These are phyloP conservation scores for Anguilla pacifica DNA, from an alignment of 2,797 vertebrate species.

Conservation along the genomic window DNA sequence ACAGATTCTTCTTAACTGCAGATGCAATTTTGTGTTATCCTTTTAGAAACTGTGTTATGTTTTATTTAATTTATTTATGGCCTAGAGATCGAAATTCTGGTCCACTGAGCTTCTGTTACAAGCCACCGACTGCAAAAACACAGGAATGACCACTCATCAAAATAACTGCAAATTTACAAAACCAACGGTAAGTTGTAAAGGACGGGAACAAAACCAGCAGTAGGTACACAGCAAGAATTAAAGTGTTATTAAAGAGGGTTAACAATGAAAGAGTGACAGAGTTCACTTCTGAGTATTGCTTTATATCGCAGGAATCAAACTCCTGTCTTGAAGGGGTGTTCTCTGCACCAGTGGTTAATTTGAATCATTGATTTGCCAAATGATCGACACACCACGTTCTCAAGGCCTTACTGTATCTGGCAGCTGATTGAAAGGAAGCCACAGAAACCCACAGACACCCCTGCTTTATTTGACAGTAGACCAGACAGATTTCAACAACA, in stretches of 20 bases:
- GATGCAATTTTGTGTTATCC: neutral
- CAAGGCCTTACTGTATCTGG: too few relatives aligned
- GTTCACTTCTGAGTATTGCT: too few relatives aligned
- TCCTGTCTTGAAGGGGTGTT: too few relatives aligned
- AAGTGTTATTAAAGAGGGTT: neutral
- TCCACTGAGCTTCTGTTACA: constrained; percentile 8
- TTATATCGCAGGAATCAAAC: too few relatives aligned
- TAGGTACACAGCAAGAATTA: neutral
- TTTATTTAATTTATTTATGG: neutral
- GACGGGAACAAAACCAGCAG: neutral
- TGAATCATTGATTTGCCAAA: too few relatives aligned
- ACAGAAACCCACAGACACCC: too few relatives aligned
- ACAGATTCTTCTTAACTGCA: neutral
- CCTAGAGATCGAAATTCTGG: neutral
- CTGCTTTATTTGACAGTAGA: too few relatives aligned
- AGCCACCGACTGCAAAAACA: neutral
- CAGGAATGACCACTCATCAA: neutral
- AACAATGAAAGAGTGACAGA: neutral
- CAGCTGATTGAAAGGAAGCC: too few relatives aligned
- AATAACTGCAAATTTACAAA: neutral
- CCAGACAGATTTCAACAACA: too few relatives aligned
- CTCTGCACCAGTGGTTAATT: too few relatives aligned
- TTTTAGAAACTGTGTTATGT: neutral
- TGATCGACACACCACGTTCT: too few relatives aligned
- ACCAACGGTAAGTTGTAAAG: neutral